These are phyloP conservation scores for Sipha maydis DNA, from an alignment of 2,888 invertebrate species.

Conservation along the genomic window DNA sequence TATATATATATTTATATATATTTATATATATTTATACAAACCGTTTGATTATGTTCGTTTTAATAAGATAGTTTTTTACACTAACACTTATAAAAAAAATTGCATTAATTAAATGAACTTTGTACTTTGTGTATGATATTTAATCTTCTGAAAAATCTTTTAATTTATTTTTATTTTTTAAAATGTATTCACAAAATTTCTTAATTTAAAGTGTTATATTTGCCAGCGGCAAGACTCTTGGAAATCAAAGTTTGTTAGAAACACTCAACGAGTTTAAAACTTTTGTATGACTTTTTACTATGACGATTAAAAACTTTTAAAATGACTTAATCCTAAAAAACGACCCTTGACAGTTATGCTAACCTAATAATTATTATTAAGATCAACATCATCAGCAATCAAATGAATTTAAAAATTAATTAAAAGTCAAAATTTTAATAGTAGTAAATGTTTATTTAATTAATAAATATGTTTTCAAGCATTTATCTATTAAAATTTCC, in stretches of 20 bases:
- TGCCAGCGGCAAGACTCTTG: neutral
- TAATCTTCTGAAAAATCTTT: neutral
- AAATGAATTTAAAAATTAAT: neutral
- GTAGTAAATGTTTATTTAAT: neutral
- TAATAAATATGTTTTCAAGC: neutral
- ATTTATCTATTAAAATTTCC: neutral
- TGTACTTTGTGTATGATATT: neutral
- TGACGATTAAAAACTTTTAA: neutral
- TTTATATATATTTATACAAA: no score
- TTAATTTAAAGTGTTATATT: neutral
- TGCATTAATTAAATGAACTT: neutral
- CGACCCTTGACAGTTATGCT: neutral
- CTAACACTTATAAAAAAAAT: neutral
- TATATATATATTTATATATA: no score
- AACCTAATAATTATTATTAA: neutral
- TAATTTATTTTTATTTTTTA: neutral
- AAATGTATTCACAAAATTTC: neutral
- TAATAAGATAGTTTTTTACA: neutral
- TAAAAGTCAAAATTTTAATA: neutral
- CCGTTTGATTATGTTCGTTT: no score
- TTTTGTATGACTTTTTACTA: neutral
- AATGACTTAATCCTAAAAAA: neutral
- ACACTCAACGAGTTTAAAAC: neutral
- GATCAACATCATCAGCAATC: neutral
- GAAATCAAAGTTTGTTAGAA: neutral